Base-by-base conservation (phyloP, 1,140 invertebrate species). In the Sitophilus oryzae region DNA sequence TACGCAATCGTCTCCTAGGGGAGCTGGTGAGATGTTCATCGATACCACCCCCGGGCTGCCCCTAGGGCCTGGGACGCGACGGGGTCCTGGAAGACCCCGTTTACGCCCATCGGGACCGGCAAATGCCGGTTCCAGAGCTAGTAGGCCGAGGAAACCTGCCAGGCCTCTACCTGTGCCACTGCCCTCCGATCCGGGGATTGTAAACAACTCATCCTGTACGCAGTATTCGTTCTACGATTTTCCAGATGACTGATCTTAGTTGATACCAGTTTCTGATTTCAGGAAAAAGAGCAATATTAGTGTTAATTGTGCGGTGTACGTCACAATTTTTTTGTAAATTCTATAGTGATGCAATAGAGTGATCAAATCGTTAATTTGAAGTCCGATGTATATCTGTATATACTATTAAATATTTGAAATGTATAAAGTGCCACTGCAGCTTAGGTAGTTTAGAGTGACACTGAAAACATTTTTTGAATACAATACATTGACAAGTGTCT, bases 41-140 rank as follows among this genome's bases (percentile, higher is more conserved):
- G 48, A 56, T 2, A 40, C 37, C 16, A 6, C 36, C 14, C 10
- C 37, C 15, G 46, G 48, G 9, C 18, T 22, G 3, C 14, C 47
- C 14, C 37, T 45, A 8, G 30, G 44, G 10, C 51, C 59, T 36
- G 38, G 54, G 5, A 20, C 64, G 2, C 76, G 82, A 49, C 70
- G 86, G 19, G 87, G 87, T 8, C 85, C 88, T 0, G 89, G 89
- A 11, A 69, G 90, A 61, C 89, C 89, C 0, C 74, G 87, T 3
- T 71, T 87, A 43, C 79, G 79, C 58, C 83, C 77, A 1, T 74
- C 75, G 35, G 84, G 82, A 2, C 83, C 83, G 0, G 71, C 77
- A 0, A 78, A 85, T 65, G 74, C 77, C 44, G 79, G 79, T 14
- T 74, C 76, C 18, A 75, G 83, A 8, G 76, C 74, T 34, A 37